Conservation (phyloP, 2,797 vertebrate species). For the Gymnodraco acuticeps region DNA sequence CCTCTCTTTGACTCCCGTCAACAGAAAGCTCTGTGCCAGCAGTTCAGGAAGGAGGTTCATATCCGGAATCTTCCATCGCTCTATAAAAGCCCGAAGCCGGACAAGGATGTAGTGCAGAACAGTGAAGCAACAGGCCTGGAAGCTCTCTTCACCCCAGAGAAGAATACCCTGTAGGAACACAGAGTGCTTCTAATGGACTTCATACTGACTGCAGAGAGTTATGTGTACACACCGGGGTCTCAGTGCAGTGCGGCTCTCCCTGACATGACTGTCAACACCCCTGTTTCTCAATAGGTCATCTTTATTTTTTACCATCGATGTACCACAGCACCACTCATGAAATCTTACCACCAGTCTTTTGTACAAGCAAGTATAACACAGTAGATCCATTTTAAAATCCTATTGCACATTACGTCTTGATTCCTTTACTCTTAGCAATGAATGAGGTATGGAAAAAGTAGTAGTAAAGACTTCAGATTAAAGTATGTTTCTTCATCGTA, state of each 20-base stretch:
- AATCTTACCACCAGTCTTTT: conserved; percentile 2
- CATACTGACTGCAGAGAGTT: conserved; percentile 47
- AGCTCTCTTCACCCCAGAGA: conserved; percentile 68
- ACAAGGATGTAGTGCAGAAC: conserved; percentile 84
- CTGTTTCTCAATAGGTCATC: conserved; percentile 2
- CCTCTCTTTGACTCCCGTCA: conserved; percentile 51
- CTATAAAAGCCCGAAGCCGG: conserved; percentile 92
- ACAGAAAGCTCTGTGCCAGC: conserved; percentile 96
- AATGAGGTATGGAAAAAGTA: conserved; percentile 9
- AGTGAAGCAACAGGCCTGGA: conserved; percentile 66
- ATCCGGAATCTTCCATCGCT: conserved; percentile 97
- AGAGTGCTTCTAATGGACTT: conserved; percentile 33
- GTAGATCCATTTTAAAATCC: conserved; percentile 3
- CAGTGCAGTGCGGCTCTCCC: conserved; percentile 14
- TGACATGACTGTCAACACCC: conserved; percentile 55
- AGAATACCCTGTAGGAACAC: conserved; percentile 52
- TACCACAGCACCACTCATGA: conserved; percentile 5
- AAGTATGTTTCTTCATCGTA: conserved; percentile 4
- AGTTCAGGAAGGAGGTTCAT: conserved; percentile 98
- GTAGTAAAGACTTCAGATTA: neutral
- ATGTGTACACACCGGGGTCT: conserved; percentile 26
- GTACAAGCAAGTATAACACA: conserved; percentile 3
- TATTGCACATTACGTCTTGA: neutral
- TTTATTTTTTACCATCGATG: conserved; percentile 22
- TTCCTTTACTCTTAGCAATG: neutral